A percentile compares a stretch with the other conserved stretches of the same genome.
These are phyloP conservation scores for Embidobia sp. DNA, from an alignment of 2,888 invertebrate genomes.

Conservation along the genomic window DNA sequence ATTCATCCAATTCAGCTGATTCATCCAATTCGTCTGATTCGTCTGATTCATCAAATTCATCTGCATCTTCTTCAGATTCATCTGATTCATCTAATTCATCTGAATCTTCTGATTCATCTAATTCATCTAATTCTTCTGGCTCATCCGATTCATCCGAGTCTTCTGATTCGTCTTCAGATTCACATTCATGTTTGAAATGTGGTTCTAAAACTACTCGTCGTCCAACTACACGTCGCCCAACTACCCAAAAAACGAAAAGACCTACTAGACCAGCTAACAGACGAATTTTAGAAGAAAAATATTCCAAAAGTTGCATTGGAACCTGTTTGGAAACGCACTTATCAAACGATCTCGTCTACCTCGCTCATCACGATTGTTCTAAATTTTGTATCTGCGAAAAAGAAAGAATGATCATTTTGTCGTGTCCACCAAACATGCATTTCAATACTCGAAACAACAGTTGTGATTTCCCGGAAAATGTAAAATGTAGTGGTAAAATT, in stretches of 20 bases:
- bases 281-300: not conserved
- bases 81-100: no score
- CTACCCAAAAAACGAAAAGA: not conserved
- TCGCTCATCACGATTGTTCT: slow-evolving; percentile 68
- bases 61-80: no score
- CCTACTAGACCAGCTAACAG: not conserved
- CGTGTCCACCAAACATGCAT: slow-evolving; percentile 65
- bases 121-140: no score
- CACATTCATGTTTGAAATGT: no score
- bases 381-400: slow-evolving; percentile 70
- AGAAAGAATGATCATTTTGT: slow-evolving; percentile 43
- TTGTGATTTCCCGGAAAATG: slow-evolving; percentile 61
- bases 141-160: no score
- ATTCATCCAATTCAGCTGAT: no score
- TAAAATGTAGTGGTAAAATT: slow-evolving; percentile 59
- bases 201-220: no score
- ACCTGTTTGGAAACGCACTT: slow-evolving; percentile 60
- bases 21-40: no score
- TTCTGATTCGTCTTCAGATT: no score
- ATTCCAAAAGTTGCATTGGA: slow-evolving; percentile 63
- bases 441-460: slow-evolving; percentile 55
- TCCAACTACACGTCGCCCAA: no score
- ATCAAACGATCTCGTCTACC: slow-evolving; percentile 25
- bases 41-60: no score
- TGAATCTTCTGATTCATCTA: no score